phyloP scores from a whole-genome alignment of 2,113 vertebrate species.

The Proterorhinus semilunaris region DNA sequence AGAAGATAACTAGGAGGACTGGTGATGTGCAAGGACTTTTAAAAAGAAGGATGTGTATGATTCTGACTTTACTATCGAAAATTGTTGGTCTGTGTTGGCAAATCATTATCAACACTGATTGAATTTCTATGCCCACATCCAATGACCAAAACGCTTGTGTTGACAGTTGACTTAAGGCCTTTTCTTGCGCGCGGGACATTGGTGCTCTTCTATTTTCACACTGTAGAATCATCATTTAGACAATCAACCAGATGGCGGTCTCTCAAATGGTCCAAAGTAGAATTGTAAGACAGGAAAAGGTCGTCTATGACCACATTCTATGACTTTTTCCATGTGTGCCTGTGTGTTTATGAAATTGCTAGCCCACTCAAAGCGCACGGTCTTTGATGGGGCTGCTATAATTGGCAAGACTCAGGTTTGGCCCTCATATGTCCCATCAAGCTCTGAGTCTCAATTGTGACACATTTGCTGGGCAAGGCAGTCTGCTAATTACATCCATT shows the following conservation, averaged over 20 bases:
- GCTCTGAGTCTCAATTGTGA: slow-evolving; percentile 69
- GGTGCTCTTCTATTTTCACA: not conserved
- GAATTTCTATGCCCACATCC: no score
- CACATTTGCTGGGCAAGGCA: slow-evolving; percentile 76
- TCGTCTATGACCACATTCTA: slow-evolving; percentile 48
- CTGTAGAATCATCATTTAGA: slow-evolving; percentile 40
- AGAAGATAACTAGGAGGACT: no score
- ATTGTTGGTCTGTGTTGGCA: no score
- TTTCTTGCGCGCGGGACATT: not conserved
- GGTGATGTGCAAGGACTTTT: no score
- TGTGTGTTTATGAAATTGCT: slow-evolving; percentile 62
- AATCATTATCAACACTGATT: no score
- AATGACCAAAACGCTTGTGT: not conserved
- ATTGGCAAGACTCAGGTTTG: slow-evolving; percentile 66
- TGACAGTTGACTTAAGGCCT: not conserved
- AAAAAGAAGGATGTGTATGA: no score
- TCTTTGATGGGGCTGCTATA: slow-evolving; percentile 63
- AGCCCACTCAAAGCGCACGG: slow-evolving; percentile 68
- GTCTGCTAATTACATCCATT: slow-evolving; percentile 76
- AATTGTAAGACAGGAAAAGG: slow-evolving; percentile 58
- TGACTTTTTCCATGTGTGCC: slow-evolving; percentile 53
- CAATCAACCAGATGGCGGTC: slow-evolving; percentile 39
- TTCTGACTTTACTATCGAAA: no score
- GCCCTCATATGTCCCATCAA: slow-evolving; percentile 70
- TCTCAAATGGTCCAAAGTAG: slow-evolving; percentile 49